phyloP scores from a whole-genome alignment of 2,888 invertebrate species.

The Mayetiola destructor region DNA sequence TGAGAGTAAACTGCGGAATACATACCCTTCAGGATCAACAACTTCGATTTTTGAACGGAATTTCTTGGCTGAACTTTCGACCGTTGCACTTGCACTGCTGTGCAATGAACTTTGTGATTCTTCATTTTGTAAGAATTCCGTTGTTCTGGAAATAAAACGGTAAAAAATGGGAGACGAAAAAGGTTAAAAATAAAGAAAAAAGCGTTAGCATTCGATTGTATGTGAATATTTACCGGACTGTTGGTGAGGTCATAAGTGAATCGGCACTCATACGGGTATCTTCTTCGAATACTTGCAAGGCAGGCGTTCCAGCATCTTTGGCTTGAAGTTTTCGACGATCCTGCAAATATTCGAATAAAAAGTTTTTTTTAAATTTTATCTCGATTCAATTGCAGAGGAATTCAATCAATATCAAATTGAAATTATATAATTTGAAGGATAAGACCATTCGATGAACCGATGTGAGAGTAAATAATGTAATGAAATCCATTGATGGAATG shows the following conservation, averaged over 20 bases:
- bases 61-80: constrained; percentile 39
- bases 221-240: constrained; percentile 31
- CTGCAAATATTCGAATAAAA: constrained; percentile 7
- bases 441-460: background rate
- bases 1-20: constrained; percentile 13
- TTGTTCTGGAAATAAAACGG: background rate
- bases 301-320: constrained; percentile 36
- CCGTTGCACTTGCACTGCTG: constrained; percentile 45
- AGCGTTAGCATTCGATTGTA: too few species aligned
- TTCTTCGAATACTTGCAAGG: constrained; percentile 50
- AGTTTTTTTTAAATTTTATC: background rate
- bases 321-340: constrained; percentile 18
- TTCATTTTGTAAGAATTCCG: constrained; percentile 40
- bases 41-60: constrained; percentile 39
- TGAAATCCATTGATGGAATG: too few species aligned
- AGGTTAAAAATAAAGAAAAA: background rate
- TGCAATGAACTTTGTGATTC: constrained; percentile 73
- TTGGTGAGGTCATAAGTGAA: constrained; percentile 36
- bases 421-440: background rate
- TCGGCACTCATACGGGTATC: constrained; percentile 66
- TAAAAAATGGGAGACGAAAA: background rate
- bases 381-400: background rate
- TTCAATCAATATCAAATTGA: background rate
- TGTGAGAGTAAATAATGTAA: too few species aligned
- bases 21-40: constrained; percentile 36